Conservation (phyloP, 2,888 invertebrate species). For the Leucoma salicis region DNA sequence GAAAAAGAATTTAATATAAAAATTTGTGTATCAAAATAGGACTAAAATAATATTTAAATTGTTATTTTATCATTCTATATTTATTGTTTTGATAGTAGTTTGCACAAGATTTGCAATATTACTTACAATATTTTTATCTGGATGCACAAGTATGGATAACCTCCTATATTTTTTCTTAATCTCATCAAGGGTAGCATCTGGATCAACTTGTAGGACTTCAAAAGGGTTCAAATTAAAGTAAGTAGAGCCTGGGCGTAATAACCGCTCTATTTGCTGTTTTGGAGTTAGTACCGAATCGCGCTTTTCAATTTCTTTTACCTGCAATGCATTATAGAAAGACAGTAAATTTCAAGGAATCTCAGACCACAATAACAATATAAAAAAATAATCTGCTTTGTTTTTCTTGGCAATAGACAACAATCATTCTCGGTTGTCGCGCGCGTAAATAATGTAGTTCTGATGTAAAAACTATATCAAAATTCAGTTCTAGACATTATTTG, state of each 20-base stretch:
- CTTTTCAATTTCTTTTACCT: conserved; percentile 99
- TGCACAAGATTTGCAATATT: neutral
- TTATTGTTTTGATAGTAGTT: neutral
- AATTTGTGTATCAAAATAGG: neutral
- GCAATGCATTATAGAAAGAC: conserved; percentile 29
- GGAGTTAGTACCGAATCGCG: conserved; percentile 98
- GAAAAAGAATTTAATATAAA: neutral
- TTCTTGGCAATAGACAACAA: too few species aligned
- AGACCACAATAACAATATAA: too few species aligned
- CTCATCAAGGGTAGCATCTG: conserved; percentile 93
- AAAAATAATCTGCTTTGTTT: too few species aligned
- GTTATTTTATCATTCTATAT: neutral
- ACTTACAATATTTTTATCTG: conserved; percentile 94
- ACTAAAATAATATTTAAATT: neutral
- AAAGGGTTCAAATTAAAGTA: conserved; percentile 99
- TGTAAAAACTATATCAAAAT: too few species aligned
- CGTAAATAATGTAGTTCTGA: too few species aligned
- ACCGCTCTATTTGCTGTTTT: conserved; percentile 97
- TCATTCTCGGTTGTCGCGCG: too few species aligned
- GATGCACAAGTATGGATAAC: conserved; percentile 98
- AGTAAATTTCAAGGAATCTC: too few species aligned
- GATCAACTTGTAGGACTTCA: conserved; percentile 95
- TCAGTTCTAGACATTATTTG: too few species aligned
- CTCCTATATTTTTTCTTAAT: conserved; percentile 98
- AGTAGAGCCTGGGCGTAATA: conserved; percentile 97